Evolutionary conservation across 2,888 invertebrate genomes (phyloP).

Genomic region (Cerceris ruficornis): DNA sequence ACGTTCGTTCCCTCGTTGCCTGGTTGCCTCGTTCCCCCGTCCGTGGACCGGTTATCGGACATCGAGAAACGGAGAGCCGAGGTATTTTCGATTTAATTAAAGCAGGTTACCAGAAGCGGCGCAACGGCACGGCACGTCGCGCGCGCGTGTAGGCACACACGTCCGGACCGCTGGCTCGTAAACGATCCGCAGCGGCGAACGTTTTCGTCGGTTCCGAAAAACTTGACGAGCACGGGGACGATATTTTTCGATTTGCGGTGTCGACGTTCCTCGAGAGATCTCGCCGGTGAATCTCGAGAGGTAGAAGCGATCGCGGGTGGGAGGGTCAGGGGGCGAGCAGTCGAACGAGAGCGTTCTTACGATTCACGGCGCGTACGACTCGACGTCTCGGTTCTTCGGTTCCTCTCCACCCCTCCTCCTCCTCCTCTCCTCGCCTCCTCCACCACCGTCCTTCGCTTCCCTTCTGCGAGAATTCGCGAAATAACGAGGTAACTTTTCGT

Average conservation of each 20-base stretch:
- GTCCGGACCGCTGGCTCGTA: neutral
- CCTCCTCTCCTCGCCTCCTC: neutral
- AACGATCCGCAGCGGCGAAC: neutral
- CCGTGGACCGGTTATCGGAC: slow-evolving; percentile 67
- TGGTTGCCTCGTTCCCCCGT: too few relatives aligned
- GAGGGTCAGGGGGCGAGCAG: too few relatives aligned
- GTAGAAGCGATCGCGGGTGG: too few relatives aligned
- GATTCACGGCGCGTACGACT: too few relatives aligned
- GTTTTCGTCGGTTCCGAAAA: too few relatives aligned
- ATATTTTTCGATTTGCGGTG: too few relatives aligned
- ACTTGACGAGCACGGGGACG: too few relatives aligned
- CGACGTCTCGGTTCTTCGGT: too few relatives aligned
- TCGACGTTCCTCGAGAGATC: too few relatives aligned
- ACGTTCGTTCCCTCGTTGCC: neutral
- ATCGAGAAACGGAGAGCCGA: slow-evolving; percentile 59
- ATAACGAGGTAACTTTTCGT: slow-evolving; percentile 68
- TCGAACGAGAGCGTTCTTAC: too few relatives aligned
- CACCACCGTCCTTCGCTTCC: neutral
- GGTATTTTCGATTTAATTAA: slow-evolving; percentile 71
- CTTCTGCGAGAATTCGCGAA: slow-evolving; percentile 46
- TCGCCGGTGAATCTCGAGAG: too few relatives aligned
- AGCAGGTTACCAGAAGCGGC: slow-evolving; percentile 49
- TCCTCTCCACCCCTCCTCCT: neutral
- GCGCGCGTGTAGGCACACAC: neutral
- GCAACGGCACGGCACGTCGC: too few relatives aligned